Evolutionary conservation across 2,113 vertebrate species (phyloP), one percentile per base, ranked within the genome.

Genomic region (Xiphophorus hellerii): DNA sequence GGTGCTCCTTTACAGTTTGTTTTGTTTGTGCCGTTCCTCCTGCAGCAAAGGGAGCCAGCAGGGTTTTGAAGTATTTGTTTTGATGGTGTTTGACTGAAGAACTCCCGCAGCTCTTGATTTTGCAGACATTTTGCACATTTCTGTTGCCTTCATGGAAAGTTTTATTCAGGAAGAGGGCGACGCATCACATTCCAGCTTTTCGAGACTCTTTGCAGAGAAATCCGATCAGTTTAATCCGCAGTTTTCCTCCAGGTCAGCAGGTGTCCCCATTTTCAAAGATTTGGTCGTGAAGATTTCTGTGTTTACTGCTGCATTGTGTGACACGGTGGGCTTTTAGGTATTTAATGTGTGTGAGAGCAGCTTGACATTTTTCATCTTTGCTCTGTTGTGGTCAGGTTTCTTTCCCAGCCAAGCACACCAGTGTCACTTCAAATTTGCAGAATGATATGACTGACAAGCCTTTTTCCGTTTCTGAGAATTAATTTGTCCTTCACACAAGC

Each of bases 251-350:
- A 35, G 0, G 63, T 12, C 86, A 87, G 70, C 25, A 92, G 90
- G 86, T 83, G 87, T 65, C 86, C 4, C 62, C 54, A 1, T 74
- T 73, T 27, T 84, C 80, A 68, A 79, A 84, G 54, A n/a, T 70
- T 70, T 80, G 35, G 5, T 29, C 11, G 0, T 37, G 4, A 68
- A 27, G 42, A 13, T 27, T 63, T 62, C 30, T 66, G n/a, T 65
- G n/a, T 62, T 15, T 61, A 8, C 28, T 29, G 35, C 62, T 76
- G 42, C 62, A 11, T 31, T 8, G 30, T 64, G 62, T 64, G 22
- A 64, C 14, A 29, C 0, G 66, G 71, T 61, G 25, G 39, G 48
- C 8, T 30, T 66, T 48, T 42, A n/a, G 15, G 33, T 51, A 51
- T 82, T 76, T 60, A 30, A 77, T 64, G 37, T 58, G 60, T 64